phyloP scores from a whole-genome alignment of 2,113 vertebrate genomes.

The Brachypteracias leptosomus region DNA sequence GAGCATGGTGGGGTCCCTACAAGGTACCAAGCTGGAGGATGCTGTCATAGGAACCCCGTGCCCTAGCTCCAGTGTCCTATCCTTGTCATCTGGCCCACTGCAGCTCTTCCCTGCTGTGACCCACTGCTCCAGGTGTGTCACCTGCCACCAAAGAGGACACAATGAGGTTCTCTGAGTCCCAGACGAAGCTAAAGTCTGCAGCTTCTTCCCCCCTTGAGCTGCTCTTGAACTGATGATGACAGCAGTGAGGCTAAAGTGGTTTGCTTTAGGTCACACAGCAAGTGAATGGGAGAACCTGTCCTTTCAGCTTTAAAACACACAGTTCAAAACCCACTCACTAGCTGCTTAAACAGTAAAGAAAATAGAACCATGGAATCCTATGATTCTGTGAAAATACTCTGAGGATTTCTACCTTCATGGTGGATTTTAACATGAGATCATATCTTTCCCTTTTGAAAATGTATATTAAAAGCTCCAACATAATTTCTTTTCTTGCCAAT shows the following conservation, averaged over 20 bases:
- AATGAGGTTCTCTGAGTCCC: background rate
- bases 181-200: background rate
- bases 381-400: too few relatives aligned
- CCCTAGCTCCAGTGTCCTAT: background rate
- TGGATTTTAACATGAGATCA: background rate
- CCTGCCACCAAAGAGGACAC: background rate
- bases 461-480: background rate
- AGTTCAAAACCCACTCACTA: background rate
- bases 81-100: background rate
- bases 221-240: background rate
- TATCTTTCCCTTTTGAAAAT: background rate
- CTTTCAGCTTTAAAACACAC: background rate
- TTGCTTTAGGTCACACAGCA: background rate
- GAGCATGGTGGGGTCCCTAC: background rate
- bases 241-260: background rate
- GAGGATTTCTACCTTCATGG: background rate
- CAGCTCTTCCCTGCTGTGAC: background rate
- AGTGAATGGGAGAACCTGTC: background rate
- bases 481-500: background rate
- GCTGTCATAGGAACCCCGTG: fast-evolving
- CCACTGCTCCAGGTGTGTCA: background rate
- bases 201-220: background rate
- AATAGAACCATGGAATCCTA: too few relatives aligned
- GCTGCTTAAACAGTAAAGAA: background rate
- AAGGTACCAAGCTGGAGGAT: background rate